Evolutionary conservation across 2,113 vertebrate species (phyloP), one percentile per base, ranked within the genome.

Genomic region (Mobula birostris): DNA sequence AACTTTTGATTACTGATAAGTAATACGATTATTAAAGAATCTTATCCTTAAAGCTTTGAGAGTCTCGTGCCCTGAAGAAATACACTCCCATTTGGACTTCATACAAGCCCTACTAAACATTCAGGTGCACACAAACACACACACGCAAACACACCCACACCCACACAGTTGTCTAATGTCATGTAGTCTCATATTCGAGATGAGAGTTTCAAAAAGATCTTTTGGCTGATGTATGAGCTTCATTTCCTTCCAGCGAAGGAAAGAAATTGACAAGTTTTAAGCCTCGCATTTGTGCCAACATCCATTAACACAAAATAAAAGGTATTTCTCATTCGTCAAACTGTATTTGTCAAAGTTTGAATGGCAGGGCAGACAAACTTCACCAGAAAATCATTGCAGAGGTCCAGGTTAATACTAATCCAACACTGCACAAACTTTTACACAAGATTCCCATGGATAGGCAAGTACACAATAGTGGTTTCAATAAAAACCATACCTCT

Each of bases 131-230:
- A 21, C n/a, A 68, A 63, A 7, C 66, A 92, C 88, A 14, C 24
- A 93, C 68, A 48, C 29, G 21, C 32, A 36, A 36, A 36, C 36
- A 36, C 36, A 72, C 70, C 36, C 91, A 74, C 91, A 93, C 91
- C 56, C 27, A 93, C 91, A 93, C 56, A 40, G 70, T 93, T 93
- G 91, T 74, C 91, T 92, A 92, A 92, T 92, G 88, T 63, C 88
- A 92, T 92, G 68, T 68, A 17, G n/a, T 91, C 61, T 74, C 68
- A 68, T 92, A 72, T 66, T 48, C 14, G 21, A 72, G 90, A 63
- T 32, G 66, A 74, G 19, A 72, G 70, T 74, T 93, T 74, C 74
- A 74, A 74, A 74, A 93, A 74, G 8, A 93, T 93, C 91, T 74
- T 93, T 93, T 93, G 68, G 91, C 70, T 93, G 91, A 93, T 93